Evolutionary conservation across 2,888 invertebrate genomes (phyloP).

Genomic region (Sphecodes monilicornis): DNA sequence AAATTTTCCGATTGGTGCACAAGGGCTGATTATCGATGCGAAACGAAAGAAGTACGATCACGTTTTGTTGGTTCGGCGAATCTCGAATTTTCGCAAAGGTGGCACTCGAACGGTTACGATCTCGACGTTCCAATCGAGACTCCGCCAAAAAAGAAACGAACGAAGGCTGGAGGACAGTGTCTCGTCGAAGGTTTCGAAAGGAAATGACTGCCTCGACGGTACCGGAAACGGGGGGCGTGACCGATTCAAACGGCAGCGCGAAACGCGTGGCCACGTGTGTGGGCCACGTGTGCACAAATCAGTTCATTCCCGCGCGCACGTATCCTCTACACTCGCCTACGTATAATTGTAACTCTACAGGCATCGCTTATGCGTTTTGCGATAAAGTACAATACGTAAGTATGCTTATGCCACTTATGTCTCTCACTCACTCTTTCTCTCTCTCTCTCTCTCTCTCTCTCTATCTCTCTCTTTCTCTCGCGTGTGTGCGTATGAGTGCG

Average conservation of each 20-base stretch:
- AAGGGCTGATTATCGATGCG: not conserved
- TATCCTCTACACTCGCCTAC: conserved; percentile 61
- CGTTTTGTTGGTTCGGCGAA: not conserved
- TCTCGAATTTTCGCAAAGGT: not conserved
- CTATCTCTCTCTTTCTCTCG: conserved; percentile 15
- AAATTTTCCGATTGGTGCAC: not conserved
- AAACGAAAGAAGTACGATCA: not conserved
- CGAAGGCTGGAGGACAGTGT: not conserved
- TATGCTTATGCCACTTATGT: conserved; percentile 70
- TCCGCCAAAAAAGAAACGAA: not conserved
- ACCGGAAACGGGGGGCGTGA: conserved; percentile 12
- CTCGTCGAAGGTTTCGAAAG: not conserved
- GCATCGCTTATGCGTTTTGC: conserved; percentile 64
- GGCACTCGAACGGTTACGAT: not conserved
- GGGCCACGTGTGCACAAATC: conserved; percentile 11
- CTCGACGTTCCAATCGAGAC: not conserved
- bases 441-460: not conserved
- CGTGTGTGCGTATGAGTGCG: conserved; percentile 33
- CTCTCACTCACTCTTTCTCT: not conserved
- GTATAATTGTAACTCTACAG: conserved; percentile 67
- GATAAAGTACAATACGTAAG: conserved; percentile 72
- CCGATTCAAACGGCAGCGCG: conserved; percentile 49
- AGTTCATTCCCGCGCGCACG: conserved; percentile 32
- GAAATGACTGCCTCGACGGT: not conserved
- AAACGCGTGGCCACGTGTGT: conserved; percentile 28